phyloP scores from a whole-genome alignment of 2,888 invertebrate genomes.

The Hypolimnas misippus region DNA sequence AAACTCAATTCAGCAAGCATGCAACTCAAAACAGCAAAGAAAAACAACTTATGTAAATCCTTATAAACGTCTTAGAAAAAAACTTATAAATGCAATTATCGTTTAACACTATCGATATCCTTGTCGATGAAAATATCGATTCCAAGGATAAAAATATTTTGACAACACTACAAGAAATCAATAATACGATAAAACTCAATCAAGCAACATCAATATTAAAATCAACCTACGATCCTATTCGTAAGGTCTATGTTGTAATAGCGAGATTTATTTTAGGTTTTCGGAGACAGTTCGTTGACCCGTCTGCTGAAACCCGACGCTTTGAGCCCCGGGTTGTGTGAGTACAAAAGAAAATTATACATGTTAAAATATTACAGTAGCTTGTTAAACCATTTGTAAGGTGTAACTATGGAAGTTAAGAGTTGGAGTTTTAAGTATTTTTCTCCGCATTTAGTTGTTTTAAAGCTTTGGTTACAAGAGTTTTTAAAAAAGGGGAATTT shows the following conservation, averaged over 20 bases:
- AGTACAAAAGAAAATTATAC: slow-evolving; percentile 8
- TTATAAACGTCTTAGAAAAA: too few relatives aligned
- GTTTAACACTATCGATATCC: too few relatives aligned
- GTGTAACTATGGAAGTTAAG: neutral
- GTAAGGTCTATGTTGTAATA: neutral
- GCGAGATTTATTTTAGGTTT: neutral
- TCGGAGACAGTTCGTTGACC: slow-evolving; percentile 4
- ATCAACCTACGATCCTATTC: neutral
- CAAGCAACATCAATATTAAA: neutral
- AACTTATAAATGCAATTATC: too few relatives aligned
- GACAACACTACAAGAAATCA: neutral
- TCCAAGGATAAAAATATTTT: neutral
- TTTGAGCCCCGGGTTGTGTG: neutral
- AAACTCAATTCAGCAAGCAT: neutral
- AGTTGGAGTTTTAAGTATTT: neutral
- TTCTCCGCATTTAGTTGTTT: too few relatives aligned
- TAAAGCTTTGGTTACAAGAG: too few relatives aligned
- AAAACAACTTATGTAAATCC: too few relatives aligned
- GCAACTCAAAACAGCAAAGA: too few relatives aligned
- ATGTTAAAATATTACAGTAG: neutral
- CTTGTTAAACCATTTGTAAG: neutral
- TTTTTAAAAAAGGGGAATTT: too few relatives aligned
- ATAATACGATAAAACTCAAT: slow-evolving; percentile 1
- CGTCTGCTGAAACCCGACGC: neutral
- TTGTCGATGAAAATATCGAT: neutral